Conservation (phyloP, 2,888 invertebrate species). For the Lasioglossum lativentre region DNA sequence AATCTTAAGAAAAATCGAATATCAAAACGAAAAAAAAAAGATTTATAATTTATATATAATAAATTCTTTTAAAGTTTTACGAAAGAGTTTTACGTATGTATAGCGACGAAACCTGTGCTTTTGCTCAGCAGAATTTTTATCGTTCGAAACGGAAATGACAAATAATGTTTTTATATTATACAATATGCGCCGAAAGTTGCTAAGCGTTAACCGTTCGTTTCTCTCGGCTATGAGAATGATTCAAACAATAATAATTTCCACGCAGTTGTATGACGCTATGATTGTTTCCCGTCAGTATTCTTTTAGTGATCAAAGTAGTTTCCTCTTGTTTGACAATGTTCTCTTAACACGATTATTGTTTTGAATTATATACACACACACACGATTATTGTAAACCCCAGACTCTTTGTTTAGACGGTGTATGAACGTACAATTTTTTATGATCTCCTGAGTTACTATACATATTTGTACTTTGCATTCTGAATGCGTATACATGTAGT, state of each 20-base stretch:
- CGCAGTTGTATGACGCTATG: constrained; percentile 29
- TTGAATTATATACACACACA: background rate
- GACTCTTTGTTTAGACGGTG: constrained; percentile 23
- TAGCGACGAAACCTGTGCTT: constrained; percentile 56
- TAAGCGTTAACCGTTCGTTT: background rate
- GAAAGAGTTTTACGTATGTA: constrained; percentile 61
- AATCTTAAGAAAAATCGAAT: constrained; percentile 26
- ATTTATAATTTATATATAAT: constrained; percentile 55
- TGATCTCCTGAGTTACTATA: constrained; percentile 65
- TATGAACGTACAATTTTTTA: constrained; percentile 59
- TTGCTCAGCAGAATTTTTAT: constrained; percentile 29
- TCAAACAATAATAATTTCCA: constrained; percentile 50
- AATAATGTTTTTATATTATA: constrained; percentile 1
- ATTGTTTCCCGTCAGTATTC: constrained; percentile 61
- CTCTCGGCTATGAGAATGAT: constrained; percentile 52
- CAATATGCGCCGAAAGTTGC: background rate
- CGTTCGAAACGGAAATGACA: constrained; percentile 12
- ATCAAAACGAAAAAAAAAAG: constrained; percentile 18
- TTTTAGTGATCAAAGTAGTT: constrained; percentile 28
- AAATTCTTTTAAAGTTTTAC: constrained; percentile 63
- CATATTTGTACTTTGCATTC: constrained; percentile 54
- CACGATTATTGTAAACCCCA: constrained; percentile 25
- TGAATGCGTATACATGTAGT: constrained; percentile 52
- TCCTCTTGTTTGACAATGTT: constrained; percentile 22
- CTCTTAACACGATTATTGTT: background rate